phyloP scores from a whole-genome alignment of 2,113 vertebrate species.

The Podilymbus podiceps region DNA sequence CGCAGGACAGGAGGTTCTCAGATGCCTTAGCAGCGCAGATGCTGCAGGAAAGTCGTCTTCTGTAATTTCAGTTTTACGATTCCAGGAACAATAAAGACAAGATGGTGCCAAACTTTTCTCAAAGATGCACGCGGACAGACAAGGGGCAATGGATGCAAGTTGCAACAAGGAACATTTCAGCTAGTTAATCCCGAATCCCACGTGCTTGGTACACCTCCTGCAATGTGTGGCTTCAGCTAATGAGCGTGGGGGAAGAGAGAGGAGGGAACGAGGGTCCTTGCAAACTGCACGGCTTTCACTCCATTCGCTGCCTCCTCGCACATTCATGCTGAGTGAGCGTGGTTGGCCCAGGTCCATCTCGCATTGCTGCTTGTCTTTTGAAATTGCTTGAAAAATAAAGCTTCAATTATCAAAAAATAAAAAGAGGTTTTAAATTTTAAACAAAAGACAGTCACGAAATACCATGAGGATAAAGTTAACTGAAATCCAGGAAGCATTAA shows the following conservation, averaged over 20 bases:
- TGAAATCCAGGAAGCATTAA: not conserved
- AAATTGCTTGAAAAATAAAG: not conserved
- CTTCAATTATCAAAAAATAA: not conserved
- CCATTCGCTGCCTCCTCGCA: not conserved
- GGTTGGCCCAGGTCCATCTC: not conserved
- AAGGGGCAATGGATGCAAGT: not conserved
- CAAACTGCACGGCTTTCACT: not conserved
- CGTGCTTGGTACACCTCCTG: not conserved
- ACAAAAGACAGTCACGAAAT: not conserved
- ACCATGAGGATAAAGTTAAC: not conserved
- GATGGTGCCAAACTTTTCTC: not conserved
- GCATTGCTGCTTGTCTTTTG: not conserved
- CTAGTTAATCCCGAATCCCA: not conserved
- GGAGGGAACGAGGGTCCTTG: not conserved
- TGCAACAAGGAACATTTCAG: not conserved
- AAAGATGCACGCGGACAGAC: not conserved
- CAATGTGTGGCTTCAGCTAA: not conserved
- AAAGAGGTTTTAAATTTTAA: not conserved
- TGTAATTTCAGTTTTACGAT: not conserved
- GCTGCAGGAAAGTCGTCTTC: not conserved
- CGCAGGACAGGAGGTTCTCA: not conserved
- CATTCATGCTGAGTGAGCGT: fast-evolving
- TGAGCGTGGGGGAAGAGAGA: not conserved
- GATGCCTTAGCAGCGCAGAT: not conserved
- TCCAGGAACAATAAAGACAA: not conserved